Evolutionary conservation across 2,797 vertebrate genomes (phyloP).

Genomic region (Hybognathus amarus): DNA sequence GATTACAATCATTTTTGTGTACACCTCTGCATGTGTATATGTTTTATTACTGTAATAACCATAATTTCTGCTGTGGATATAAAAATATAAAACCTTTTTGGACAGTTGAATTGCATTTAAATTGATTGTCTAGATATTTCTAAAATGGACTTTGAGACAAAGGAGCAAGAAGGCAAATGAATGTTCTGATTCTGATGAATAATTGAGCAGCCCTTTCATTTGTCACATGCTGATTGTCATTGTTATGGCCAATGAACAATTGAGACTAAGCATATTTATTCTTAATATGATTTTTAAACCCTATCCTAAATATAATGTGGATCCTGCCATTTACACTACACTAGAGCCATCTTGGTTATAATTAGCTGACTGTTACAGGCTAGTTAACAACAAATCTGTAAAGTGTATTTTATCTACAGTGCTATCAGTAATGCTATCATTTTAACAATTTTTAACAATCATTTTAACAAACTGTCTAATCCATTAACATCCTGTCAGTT

Average conservation of each 20-base stretch:
- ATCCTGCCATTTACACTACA: not conserved
- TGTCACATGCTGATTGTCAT: not conserved
- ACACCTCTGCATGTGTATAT: constrained; percentile 68
- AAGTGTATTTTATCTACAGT: not conserved
- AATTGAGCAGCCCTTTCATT: not conserved
- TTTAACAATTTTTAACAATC: not conserved
- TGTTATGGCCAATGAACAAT: not conserved
- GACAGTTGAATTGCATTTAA: not conserved
- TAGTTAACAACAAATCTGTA: not conserved
- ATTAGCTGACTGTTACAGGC: not conserved
- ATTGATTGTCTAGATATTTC: not conserved
- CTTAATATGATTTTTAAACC: not conserved
- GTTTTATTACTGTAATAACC: constrained; percentile 31
- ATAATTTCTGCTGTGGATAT: constrained; percentile 28
- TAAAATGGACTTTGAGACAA: not conserved
- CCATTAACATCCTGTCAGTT: not conserved
- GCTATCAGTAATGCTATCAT: not conserved
- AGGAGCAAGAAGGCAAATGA: not conserved
- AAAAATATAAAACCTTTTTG: constrained; percentile 25
- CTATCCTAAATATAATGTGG: not conserved
- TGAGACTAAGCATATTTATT: not conserved
- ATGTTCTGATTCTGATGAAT: not conserved
- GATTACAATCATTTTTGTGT: constrained; percentile 40
- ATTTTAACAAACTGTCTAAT: not conserved
- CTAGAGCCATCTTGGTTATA: not conserved